Percentiles rank a stretch among this genome's conserved stretches.
Evolutionary conservation across 2,888 invertebrate species (phyloP).

Genomic region (Hoplodrina blanda): DNA sequence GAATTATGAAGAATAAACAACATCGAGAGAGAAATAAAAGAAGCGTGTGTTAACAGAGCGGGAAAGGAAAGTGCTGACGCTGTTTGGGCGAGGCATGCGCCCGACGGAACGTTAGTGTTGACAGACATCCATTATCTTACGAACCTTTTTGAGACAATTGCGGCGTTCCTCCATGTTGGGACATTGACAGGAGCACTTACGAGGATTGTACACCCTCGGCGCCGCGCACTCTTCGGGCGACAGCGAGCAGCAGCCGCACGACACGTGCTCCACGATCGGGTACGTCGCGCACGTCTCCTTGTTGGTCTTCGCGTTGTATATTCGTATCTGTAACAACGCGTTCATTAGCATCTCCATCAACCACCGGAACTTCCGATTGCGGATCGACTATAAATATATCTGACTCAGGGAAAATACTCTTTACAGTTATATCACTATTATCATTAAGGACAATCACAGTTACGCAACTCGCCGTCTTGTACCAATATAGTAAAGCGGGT

Average conservation of each 20-base stretch:
- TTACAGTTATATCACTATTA: constrained; percentile 77
- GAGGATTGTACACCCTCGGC: constrained; percentile 83
- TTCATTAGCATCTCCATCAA: constrained; percentile 26
- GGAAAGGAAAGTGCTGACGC: constrained; percentile 67
- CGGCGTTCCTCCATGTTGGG: constrained; percentile 84
- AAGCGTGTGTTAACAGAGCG: constrained; percentile 75
- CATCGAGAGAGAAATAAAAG: constrained; percentile 62
- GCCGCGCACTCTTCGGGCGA: constrained; percentile 76
- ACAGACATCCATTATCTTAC: constrained; percentile 88
- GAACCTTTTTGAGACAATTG: constrained; percentile 85
- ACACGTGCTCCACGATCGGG: constrained; percentile 82
- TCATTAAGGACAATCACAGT: constrained; percentile 70
- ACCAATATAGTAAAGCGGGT: constrained; percentile 76
- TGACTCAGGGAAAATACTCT: constrained; percentile 50
- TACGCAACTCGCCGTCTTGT: constrained; percentile 70
- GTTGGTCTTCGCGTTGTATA: constrained; percentile 81
- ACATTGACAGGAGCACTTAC: constrained; percentile 89
- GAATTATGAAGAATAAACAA: constrained; percentile 55
- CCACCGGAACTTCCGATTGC: neutral
- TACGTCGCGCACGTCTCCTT: constrained; percentile 84
- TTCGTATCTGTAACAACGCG: constrained; percentile 77
- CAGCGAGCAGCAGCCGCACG: constrained; percentile 82
- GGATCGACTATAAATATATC: neutral
- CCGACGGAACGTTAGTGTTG: constrained; percentile 80
- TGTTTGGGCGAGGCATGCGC: constrained; percentile 70